Base-by-base conservation (phyloP, 2,113 vertebrate species). In the Nannobrachium achirus region DNA sequence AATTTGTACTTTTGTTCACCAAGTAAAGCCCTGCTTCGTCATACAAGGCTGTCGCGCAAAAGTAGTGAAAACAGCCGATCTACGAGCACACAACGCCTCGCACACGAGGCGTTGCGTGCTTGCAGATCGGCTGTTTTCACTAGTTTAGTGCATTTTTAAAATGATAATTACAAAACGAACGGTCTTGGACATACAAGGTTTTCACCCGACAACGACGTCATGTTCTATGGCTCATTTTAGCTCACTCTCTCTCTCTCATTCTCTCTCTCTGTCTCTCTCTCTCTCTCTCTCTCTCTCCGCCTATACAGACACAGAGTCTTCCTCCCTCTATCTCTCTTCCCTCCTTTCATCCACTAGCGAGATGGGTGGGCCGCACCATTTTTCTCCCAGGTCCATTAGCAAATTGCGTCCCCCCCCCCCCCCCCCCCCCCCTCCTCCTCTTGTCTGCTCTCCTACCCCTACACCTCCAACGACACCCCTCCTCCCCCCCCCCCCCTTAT, bases 301-400 rank as follows among this genome's bases (percentile, higher is more conserved):
- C n/a, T 81, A 67, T 61, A 49, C 39, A 70, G 69, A 73, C 66
- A 75, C 79, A 72, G 66, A 56, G 71, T 2, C 1, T 71, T 33
- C 25, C 25, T 33, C 25, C 2, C 25, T 33, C 25, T 33, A 33
- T 33, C 25, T 33, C 25, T 33, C 20, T 50, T 57, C 19, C 46
- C 58, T 44, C 63, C 38, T 78, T 73, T 63, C 61, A 66, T 60
- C 56, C 64, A 73, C 66, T 65, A 58, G 65, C 13, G 41, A 75
- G 65, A 63, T 61, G 45, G 38, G 19, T 64, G 25, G 25, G 25
- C 69, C 46, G 69, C 79, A 50, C 48, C 56, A 75, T 85, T 90
- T 88, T 72, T 83, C 71, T 77, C 65, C 20, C 20, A 58, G 55
- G 79, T 91, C 89, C 89, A 92, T 93, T 93, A 93, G 91, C 88